Conservation (phyloP, 92 coral and sea anemone genomes). For the Paragorgia papillata region DNA sequence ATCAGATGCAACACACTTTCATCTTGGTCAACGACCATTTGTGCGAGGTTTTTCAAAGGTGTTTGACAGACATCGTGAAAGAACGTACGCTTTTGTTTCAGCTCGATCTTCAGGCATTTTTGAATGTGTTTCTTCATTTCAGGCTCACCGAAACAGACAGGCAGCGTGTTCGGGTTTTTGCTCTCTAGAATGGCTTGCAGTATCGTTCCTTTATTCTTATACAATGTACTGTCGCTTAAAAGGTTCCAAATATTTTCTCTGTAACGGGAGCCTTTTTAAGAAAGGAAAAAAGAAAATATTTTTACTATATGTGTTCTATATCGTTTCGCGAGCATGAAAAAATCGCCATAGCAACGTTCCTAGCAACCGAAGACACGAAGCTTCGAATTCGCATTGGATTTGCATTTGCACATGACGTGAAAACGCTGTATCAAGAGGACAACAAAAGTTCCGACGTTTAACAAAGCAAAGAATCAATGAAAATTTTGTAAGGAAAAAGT, state of each 20-base stretch:
- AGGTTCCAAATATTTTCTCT: neutral
- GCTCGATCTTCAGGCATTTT: constrained; percentile 4
- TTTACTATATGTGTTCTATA: no score
- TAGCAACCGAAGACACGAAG: no score
- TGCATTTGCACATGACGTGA: no score
- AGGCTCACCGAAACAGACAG: neutral
- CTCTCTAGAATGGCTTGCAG: constrained; percentile 29
- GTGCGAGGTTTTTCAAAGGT: constrained; percentile 5
- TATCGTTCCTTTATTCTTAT: neutral
- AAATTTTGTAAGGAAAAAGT: neutral
- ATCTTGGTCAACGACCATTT: neutral
- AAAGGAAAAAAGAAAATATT: no score
- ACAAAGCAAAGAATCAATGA: neutral
- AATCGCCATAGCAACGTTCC: no score
- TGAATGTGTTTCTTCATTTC: neutral
- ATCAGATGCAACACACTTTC: neutral
- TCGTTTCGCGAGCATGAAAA: no score
- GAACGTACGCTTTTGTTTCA: neutral
- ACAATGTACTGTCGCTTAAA: neutral
- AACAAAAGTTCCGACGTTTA: no score
- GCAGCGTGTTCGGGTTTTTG: neutral
- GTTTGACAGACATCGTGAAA: constrained; percentile 10
- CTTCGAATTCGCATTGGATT: no score
- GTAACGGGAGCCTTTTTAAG: constrained; percentile 1
- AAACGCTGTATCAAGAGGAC: no score